These are phyloP conservation scores for Rhea americana DNA, from an alignment of 2,113 vertebrate genomes.

Conservation along the genomic window DNA sequence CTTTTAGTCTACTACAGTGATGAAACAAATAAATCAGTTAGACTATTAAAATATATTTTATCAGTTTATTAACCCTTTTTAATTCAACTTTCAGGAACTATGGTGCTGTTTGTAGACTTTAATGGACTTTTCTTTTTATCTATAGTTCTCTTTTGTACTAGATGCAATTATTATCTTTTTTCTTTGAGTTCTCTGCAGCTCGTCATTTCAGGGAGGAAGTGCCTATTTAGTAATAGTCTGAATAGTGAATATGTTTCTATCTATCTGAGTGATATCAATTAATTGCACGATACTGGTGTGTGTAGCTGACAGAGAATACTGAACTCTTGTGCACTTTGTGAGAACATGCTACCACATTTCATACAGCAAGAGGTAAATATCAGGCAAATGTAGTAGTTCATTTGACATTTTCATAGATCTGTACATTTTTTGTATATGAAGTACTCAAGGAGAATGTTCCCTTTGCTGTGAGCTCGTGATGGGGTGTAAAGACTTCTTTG, in stretches of 20 bases:
- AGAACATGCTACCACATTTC: background rate
- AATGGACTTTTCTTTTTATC: background rate
- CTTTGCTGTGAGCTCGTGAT: background rate
- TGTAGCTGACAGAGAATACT: background rate
- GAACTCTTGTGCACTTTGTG: background rate
- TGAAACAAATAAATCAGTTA: conserved; percentile 23
- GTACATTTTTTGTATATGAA: background rate
- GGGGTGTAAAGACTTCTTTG: background rate
- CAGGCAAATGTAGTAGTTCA: background rate
- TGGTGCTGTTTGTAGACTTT: background rate
- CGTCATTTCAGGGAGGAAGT: background rate
- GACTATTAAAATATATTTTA: background rate
- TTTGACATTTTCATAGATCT: background rate
- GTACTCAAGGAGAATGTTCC: background rate
- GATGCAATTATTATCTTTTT: background rate
- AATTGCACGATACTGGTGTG: background rate
- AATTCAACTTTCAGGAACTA: background rate
- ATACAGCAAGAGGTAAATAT: background rate
- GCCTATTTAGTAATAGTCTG: background rate
- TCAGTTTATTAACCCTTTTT: background rate
- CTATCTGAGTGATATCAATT: background rate
- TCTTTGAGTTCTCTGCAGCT: background rate
- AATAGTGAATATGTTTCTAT: background rate
- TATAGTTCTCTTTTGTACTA: background rate
- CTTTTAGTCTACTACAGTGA: conserved; percentile 28